Evolutionary conservation across 2,888 invertebrate species (phyloP).

Genomic region (Caenorhabditis afra): DNA sequence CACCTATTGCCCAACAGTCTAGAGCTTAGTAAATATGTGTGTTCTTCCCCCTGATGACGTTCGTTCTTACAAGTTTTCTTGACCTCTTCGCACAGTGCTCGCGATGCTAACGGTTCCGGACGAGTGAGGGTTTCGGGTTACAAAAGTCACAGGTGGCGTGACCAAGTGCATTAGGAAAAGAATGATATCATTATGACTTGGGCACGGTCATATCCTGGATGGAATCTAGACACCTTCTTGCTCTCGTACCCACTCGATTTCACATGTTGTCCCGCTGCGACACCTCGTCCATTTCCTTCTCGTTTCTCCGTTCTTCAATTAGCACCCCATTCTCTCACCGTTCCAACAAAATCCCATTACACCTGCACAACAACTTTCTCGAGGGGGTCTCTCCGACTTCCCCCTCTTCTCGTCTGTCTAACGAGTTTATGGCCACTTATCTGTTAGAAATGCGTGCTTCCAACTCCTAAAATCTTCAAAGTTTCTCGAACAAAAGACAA

Average conservation of each 20-base stretch:
- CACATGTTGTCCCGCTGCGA: conserved; percentile 3
- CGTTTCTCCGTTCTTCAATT: conserved; percentile 35
- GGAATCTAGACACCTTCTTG: neutral
- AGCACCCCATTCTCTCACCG: conserved; percentile 33
- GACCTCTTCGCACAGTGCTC: conserved; percentile 19
- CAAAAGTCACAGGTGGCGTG: conserved; percentile 22
- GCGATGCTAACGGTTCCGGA: too few species aligned
- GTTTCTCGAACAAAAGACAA: too few species aligned
- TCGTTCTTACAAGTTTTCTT: neutral
- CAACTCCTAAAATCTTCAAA: too few species aligned
- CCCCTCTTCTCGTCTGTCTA: too few species aligned
- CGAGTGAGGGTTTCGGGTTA: conserved; percentile 13
- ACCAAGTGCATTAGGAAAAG: conserved; percentile 1
- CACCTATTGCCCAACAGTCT: neutral
- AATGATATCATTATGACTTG: neutral
- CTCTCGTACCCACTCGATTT: conserved; percentile 19
- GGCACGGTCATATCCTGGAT: too few species aligned
- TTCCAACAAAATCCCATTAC: conserved; percentile 19
- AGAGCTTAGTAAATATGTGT: too few species aligned
- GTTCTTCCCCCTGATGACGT: conserved; percentile 6
- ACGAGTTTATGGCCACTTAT: too few species aligned
- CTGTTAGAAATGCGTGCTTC: too few species aligned
- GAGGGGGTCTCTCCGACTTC: neutral
- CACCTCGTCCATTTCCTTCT: conserved; percentile 31
- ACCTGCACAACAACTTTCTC: conserved; percentile 18